Evolutionary conservation across 2,888 invertebrate species (phyloP).

Genomic region (Euclidia mi): DNA sequence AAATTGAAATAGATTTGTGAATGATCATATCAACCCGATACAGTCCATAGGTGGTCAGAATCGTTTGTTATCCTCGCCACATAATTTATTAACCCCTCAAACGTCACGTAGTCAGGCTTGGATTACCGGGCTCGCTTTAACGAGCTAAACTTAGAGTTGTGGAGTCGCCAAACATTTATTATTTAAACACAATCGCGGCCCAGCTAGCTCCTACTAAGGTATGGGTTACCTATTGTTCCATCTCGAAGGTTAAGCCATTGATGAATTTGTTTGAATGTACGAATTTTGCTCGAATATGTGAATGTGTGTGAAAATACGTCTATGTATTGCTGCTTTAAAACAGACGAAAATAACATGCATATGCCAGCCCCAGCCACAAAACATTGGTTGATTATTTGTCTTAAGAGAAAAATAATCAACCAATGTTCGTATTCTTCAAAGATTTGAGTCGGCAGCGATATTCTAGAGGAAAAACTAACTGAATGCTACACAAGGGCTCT

Average conservation of each 20-base stretch:
- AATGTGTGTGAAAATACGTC: too few relatives aligned
- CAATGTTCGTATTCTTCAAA: too few relatives aligned
- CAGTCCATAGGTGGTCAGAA: conserved; percentile 17
- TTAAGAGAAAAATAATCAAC: too few relatives aligned
- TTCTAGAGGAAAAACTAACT: too few relatives aligned
- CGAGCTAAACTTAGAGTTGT: conserved; percentile 68
- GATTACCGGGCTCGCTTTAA: conserved; percentile 64
- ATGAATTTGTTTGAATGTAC: too few relatives aligned
- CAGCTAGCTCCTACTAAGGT: conserved; percentile 36
- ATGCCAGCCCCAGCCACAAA: too few relatives aligned
- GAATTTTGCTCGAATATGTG: too few relatives aligned
- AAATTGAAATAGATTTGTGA: conserved; percentile 14
- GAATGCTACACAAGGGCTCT: too few relatives aligned
- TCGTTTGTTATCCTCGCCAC: conserved; percentile 42
- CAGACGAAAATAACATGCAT: too few relatives aligned
- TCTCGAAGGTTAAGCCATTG: not conserved
- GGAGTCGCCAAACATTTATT: conserved; percentile 68
- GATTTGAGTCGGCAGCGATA: too few relatives aligned
- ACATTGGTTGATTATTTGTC: too few relatives aligned
- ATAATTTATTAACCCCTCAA: conserved; percentile 53
- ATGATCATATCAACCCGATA: conserved; percentile 13
- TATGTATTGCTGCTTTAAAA: too few relatives aligned
- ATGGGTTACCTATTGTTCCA: conserved; percentile 30
- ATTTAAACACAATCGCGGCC: conserved; percentile 66
- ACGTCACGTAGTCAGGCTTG: conserved; percentile 55